Evolutionary conservation across 2,797 vertebrate genomes (phyloP).

Genomic region (Sebastes ruberrimus): DNA sequence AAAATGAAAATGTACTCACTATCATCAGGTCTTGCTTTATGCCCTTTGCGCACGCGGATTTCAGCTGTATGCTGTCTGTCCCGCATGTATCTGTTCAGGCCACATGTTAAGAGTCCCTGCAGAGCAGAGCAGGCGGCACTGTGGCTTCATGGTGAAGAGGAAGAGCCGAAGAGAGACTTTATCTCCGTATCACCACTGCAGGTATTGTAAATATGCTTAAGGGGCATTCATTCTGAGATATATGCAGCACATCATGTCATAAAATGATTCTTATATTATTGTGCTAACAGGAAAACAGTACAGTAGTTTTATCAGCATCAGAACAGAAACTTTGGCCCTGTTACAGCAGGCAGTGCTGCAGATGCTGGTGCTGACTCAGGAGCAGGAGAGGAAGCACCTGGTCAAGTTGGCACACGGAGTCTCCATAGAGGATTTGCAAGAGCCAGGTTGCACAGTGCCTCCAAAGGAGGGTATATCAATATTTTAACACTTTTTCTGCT

Average conservation of each 20-base stretch:
- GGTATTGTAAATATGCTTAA: slow-evolving; percentile 40
- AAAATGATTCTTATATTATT: not conserved
- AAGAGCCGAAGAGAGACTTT: slow-evolving; percentile 17
- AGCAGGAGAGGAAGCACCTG: slow-evolving; percentile 79
- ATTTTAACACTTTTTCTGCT: not conserved
- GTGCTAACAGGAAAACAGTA: not conserved
- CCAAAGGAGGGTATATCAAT: slow-evolving; percentile 40
- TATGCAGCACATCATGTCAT: not conserved
- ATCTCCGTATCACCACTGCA: slow-evolving; percentile 50
- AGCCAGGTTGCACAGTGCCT: not conserved
- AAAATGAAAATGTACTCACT: not conserved
- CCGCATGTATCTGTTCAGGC: slow-evolving; percentile 57
- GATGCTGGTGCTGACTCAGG: slow-evolving; percentile 78
- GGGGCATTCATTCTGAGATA: not conserved
- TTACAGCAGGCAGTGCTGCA: slow-evolving; percentile 72
- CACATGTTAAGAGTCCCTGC: slow-evolving; percentile 47
- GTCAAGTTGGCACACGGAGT: slow-evolving; percentile 67
- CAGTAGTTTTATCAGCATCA: not conserved
- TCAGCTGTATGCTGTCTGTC: not conserved
- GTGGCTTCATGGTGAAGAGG: slow-evolving; percentile 53
- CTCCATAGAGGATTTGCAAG: slow-evolving; percentile 69
- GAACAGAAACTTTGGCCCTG: slow-evolving; percentile 21
- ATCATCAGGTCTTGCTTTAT: not conserved
- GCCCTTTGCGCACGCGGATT: not conserved
- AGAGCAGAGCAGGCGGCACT: slow-evolving; percentile 57